A percentile compares a stretch with the other conserved stretches of the same genome.
Evolutionary conservation across 2,888 invertebrate genomes (phyloP).

Genomic region (Archips crataeganus): DNA sequence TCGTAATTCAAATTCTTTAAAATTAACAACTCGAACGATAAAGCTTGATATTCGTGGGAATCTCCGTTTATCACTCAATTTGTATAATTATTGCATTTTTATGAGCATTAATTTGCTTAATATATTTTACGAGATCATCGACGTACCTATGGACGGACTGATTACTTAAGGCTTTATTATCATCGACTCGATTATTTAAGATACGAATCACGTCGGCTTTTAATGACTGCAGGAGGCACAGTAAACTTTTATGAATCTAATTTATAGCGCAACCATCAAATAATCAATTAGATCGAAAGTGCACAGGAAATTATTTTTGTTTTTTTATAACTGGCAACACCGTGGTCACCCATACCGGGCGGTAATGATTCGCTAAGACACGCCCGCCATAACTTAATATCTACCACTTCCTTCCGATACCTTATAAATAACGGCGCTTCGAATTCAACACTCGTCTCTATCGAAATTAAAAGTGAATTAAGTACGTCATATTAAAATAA

Average conservation of each 20-base stretch:
- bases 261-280: constrained; percentile 62
- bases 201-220: constrained; percentile 61
- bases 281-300: constrained; percentile 70
- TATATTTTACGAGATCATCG: constrained; percentile 32
- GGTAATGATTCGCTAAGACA: constrained; percentile 76
- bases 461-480: constrained; percentile 41
- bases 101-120: constrained; percentile 36
- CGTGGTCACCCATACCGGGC: constrained; percentile 51
- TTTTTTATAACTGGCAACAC: constrained; percentile 56
- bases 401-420: constrained; percentile 84
- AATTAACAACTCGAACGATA: constrained; percentile 46
- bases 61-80: constrained; percentile 39
- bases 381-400: constrained; percentile 71
- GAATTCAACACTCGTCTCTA: constrained; percentile 43
- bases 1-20: constrained; percentile 59
- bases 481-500: constrained; percentile 43
- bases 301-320: constrained; percentile 67
- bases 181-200: constrained; percentile 46
- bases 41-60: constrained; percentile 55
- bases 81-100: constrained; percentile 36
- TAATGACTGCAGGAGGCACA: constrained; percentile 60
- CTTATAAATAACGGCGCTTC: constrained; percentile 63
- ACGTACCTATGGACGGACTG: constrained; percentile 22
- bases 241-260: constrained; percentile 65
- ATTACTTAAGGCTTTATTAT: constrained; percentile 31